Conservation (phyloP, 2,113 vertebrate species). For the Dryoscopus gambensis region DNA sequence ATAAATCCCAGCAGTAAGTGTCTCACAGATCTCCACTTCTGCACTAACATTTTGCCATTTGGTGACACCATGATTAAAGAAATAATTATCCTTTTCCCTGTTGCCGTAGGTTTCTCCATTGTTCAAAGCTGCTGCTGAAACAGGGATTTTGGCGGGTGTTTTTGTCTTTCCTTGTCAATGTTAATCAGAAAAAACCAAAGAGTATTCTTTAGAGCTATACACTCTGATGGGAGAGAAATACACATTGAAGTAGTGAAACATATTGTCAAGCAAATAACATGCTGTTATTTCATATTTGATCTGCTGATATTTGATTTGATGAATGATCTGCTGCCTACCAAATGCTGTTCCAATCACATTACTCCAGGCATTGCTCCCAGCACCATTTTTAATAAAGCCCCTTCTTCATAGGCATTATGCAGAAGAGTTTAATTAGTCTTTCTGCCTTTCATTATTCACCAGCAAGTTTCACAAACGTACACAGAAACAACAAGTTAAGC, state of each 20-base stretch:
- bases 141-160: background rate
- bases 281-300: too few species aligned
- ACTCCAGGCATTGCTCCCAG: background rate
- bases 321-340: background rate
- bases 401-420: background rate
- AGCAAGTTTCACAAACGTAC: background rate
- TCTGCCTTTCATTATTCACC: background rate
- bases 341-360: background rate
- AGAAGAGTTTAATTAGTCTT: background rate
- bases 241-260: background rate
- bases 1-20: background rate
- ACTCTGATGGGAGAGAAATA: background rate
- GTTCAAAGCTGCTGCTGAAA: background rate
- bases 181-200: background rate
- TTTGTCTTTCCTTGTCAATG: background rate
- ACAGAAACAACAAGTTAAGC: background rate
- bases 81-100: background rate
- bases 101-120: background rate
- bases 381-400: background rate
- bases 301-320: too few species aligned
- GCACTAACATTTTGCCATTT: background rate
- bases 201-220: background rate
- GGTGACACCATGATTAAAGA: background rate
- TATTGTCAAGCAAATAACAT: background rate
- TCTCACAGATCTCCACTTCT: background rate